These are phyloP conservation scores for Hypotaenidia philippensis DNA, from an alignment of 2,797 vertebrate species.

Conservation along the genomic window DNA sequence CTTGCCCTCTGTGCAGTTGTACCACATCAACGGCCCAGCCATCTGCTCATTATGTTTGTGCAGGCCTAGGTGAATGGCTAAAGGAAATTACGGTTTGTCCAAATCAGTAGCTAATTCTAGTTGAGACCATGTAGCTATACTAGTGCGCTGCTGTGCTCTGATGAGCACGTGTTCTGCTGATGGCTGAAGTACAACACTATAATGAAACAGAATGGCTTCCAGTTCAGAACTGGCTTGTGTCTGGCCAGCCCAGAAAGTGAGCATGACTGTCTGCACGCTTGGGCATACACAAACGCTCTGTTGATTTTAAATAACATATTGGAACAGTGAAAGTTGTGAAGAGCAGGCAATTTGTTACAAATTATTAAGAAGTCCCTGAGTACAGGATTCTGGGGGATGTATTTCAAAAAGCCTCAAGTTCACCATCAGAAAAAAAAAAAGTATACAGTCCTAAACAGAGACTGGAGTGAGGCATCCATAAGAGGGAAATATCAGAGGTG, in stretches of 20 bases:
- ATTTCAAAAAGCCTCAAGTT: neutral
- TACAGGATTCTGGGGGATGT: neutral
- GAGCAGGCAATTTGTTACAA: neutral
- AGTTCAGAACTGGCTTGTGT: neutral
- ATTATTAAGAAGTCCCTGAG: neutral
- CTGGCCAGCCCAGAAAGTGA: neutral
- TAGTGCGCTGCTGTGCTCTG: neutral
- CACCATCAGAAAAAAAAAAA: neutral
- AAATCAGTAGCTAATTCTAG: neutral
- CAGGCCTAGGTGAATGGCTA: neutral
- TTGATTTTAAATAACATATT: neutral
- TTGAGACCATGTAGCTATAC: neutral
- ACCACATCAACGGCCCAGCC: neutral
- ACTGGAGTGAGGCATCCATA: neutral
- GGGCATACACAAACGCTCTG: neutral
- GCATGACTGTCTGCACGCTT: neutral
- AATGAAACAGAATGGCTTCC: neutral
- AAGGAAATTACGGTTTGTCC: neutral
- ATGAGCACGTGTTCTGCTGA: neutral
- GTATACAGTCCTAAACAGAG: neutral
- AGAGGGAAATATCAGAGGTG: neutral
- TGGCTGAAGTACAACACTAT: neutral
- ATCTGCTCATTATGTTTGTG: neutral
- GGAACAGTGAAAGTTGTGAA: neutral
- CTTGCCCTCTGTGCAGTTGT: neutral